Base-by-base conservation (phyloP, 2,113 vertebrate species). In the Serinus canaria region DNA sequence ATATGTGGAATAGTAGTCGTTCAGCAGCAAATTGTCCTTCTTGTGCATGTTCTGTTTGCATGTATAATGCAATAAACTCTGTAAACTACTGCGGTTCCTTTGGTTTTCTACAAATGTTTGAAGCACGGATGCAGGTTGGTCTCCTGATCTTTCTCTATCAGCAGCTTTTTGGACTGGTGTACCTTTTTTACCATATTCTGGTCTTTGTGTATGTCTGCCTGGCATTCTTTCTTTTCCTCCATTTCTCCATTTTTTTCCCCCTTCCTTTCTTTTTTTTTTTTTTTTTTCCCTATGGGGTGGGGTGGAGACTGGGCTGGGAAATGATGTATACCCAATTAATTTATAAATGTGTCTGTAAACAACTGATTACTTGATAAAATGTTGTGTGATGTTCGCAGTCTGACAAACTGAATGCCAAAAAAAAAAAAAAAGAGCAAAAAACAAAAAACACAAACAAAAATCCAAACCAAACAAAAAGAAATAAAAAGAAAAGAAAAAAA, bases 21-120 rank as follows among this genome's bases (percentile, higher is more conserved):
- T 91, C 97, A 97, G 91, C 96, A 98, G 97, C 97, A 98, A 97
- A 97, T 97, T 98, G 97, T 98, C 97, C 94, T 98, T 97, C 97
- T 97, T 98, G 97, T 99, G 99, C 99, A 99, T 99, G 99, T 98
- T 99, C 97, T 98, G 98, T 98, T 99, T 97, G 99, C 99, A 99
- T 99, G 99, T 99, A 98, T 98, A 98, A 98, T 98, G 98, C 98
- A 99, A 99, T 99, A 99, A 99, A 99, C 98, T 97, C 98, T 98
- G 97, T 98, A 98, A 98, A 98, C 79, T 95, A 97, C 92, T 96
- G 90, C 85, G 27, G 93, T 94, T 96, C 97, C 95, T 90, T 98
- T 97, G 98, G 97, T 97, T 98, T 98, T 98, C 97, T 98, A 75
- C 97, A 94, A 94, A 95, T 84, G 43, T 85, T 90, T 50, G 30